phyloP scores from a whole-genome alignment of 2,113 vertebrate genomes.

The Phainopepla nitens region DNA sequence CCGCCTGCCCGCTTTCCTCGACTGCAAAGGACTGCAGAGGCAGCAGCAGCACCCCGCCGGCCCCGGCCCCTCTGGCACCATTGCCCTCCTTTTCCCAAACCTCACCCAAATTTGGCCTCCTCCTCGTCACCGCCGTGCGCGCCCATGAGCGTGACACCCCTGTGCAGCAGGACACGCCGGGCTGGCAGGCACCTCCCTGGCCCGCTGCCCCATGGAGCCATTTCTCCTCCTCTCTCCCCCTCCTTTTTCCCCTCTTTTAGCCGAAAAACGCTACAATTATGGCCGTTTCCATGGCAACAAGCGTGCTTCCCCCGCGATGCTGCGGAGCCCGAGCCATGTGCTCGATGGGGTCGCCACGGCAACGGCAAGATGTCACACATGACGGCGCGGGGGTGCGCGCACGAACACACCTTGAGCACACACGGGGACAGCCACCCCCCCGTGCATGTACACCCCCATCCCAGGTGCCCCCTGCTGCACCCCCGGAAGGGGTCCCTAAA shows the following conservation, averaged over 20 bases:
- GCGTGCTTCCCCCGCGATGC: conserved; percentile 69
- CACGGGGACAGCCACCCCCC: background rate
- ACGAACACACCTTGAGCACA: background rate
- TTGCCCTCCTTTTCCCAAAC: background rate
- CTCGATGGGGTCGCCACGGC: conserved; percentile 69
- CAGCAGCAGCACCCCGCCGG: background rate
- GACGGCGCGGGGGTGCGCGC: background rate
- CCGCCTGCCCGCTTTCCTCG: background rate
- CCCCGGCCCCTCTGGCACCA: background rate
- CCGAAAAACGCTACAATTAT: conserved; percentile 55
- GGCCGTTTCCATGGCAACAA: conserved; percentile 67
- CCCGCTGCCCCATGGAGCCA: background rate
- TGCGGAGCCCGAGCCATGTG: conserved; percentile 67
- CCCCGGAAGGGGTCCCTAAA: background rate
- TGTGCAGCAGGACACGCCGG: background rate
- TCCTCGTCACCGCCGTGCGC: rapidly evolving
- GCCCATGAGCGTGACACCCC: rapidly evolving
- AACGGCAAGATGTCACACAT: conserved; percentile 69
- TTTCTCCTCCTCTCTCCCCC: background rate
- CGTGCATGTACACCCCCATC: rapidly evolving
- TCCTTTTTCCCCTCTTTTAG: conserved; percentile 12
- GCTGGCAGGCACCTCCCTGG: background rate
- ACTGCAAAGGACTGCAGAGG: conserved; percentile 44
- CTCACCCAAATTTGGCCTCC: background rate
- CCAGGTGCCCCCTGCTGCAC: rapidly evolving